These are phyloP conservation scores for Amyelois transitella DNA, from an alignment of 1,140 invertebrate genomes.

Conservation along the genomic window DNA sequence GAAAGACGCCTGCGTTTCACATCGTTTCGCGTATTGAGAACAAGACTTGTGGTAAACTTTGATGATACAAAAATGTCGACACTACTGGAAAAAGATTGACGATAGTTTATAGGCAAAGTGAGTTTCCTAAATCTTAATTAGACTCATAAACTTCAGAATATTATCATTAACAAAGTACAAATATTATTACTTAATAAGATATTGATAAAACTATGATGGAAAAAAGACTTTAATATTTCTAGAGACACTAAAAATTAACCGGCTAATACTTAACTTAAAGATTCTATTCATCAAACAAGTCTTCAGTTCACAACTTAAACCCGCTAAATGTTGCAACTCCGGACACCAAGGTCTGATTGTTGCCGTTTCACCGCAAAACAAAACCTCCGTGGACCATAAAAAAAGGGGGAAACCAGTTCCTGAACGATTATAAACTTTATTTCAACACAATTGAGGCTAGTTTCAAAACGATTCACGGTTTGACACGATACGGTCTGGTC, in stretches of 20 bases:
- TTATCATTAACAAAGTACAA: no score
- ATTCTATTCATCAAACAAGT: neutral
- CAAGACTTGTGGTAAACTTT: no score
- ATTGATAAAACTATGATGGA: no score
- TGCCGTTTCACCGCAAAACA: constrained; percentile 58
- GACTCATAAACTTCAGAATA: no score
- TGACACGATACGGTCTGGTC: neutral
- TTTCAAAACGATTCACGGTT: neutral
- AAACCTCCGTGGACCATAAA: constrained; percentile 53
- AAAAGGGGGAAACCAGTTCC: constrained; percentile 6
- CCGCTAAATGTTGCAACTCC: constrained; percentile 37
- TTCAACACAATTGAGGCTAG: neutral
- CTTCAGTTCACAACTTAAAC: neutral
- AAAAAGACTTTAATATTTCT: no score
- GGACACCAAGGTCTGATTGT: constrained; percentile 68
- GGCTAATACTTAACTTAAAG: no score
- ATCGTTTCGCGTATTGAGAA: neutral
- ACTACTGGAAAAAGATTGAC: no score
- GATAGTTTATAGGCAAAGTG: no score
- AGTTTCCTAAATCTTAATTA: no score
- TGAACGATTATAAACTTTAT: neutral
- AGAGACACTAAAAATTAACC: no score
- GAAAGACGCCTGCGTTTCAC: neutral
- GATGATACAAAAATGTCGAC: no score
- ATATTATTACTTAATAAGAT: no score